Conservation (phyloP, 1,140 invertebrate genomes). For the Ooceraea biroi region DNA sequence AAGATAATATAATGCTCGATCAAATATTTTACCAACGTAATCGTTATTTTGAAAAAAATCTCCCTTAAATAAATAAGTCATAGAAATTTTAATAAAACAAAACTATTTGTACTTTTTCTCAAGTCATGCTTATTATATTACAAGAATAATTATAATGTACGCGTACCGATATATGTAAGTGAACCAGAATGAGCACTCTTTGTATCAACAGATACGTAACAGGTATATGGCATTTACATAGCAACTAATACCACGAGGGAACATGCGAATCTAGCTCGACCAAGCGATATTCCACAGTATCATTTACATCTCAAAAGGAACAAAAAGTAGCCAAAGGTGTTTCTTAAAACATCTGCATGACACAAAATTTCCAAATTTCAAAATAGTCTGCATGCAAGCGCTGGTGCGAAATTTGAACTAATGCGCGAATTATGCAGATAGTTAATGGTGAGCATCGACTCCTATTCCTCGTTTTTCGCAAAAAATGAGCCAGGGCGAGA, state of each 20-base stretch:
- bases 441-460: background rate
- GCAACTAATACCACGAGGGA: constrained; percentile 3
- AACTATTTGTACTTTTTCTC: background rate
- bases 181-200: constrained; percentile 33
- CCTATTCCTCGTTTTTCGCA: constrained; percentile 5
- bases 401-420: too few relatives aligned
- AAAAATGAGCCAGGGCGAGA: constrained; percentile 2
- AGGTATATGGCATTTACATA: constrained; percentile 27
- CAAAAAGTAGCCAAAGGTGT: background rate
- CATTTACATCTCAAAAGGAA: constrained; percentile 33
- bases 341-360: background rate
- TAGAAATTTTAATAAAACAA: background rate
- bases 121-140: background rate
- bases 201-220: constrained; percentile 4
- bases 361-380: background rate
- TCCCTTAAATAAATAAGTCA: background rate
- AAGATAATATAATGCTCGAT: background rate
- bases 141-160: constrained; percentile 10
- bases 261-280: background rate
- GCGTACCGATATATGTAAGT: background rate
- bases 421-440: constrained; percentile 10
- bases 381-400: too few relatives aligned
- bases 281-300: constrained; percentile 28
- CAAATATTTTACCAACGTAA: background rate
- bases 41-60: background rate